Base-by-base conservation (phyloP, 2,113 vertebrate species). In the Albula goreensis region DNA sequence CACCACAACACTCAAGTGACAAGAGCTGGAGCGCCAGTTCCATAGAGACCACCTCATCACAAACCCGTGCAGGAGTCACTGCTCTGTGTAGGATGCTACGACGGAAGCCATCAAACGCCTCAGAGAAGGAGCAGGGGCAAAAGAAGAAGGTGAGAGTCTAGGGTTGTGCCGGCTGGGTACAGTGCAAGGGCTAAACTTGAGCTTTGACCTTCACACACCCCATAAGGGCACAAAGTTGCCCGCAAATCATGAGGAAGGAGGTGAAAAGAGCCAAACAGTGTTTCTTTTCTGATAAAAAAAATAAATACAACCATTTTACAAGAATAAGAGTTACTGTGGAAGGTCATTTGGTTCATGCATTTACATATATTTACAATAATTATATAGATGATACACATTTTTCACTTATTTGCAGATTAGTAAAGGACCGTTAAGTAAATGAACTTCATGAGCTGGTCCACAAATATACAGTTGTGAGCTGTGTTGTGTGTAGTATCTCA, bases 21-120 rank as follows among this genome's bases (percentile, higher is more conserved):
- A 90, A 81, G 48, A 49, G 10, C 82, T 50, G 31, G 51, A 81
- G 56, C 6, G 6, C 3, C 78, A 6, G 41, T 60, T 80, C 25
- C 51, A 74, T 48, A 2, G 19, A 60, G 2, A 15, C 25, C 2
- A 9, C 81, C 56, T 60, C 11, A 10, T 13, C 10, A n/a, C 84
- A 1, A 66, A 85, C 25, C 82, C 77, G 70, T 78, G 80, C 22
- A 52, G 87, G 53, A 63, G 0, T 84, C 81, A 60, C 86, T 80
- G 66, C n/a, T 85, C 52, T 78, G 57, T 81, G 78, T 80, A 93
- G 91, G 91, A 99, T 99, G 98, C 90, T 99, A 92, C 96, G 98
- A 86, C 96, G 98, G 91, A 97, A 95, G 92, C 96, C 97, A 0
- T 99, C 98, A 91, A 99, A 98, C 0, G 98, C 96, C 50, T 94